phyloP scores from a whole-genome alignment of 1,140 invertebrate species.

The Drosophila sulfurigaster region DNA sequence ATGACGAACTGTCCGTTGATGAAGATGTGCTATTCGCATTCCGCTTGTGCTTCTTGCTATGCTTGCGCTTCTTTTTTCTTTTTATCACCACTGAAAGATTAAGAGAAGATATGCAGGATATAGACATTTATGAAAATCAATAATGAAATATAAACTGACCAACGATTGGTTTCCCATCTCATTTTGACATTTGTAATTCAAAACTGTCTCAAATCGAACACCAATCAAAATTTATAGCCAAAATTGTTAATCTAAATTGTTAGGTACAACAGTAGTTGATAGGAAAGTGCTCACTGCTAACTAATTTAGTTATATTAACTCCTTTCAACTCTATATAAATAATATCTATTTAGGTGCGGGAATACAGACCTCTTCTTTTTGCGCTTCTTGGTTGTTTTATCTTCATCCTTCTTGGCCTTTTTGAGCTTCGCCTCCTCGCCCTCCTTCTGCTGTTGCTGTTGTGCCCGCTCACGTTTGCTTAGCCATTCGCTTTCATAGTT shows the following conservation, averaged over 20 bases:
- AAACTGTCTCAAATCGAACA: neutral
- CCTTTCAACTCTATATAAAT: no score
- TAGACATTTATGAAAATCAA: neutral
- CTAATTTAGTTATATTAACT: no score
- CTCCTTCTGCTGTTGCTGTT: slow-evolving; percentile 86
- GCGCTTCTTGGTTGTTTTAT: slow-evolving; percentile 76
- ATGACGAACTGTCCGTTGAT: slow-evolving; percentile 71
- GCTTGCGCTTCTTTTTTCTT: slow-evolving; percentile 88
- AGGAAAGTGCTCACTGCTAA: no score
- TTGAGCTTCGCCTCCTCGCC: slow-evolving; percentile 84
- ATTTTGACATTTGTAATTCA: neutral
- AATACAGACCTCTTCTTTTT: slow-evolving; percentile 74
- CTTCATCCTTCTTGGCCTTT: slow-evolving; percentile 83
- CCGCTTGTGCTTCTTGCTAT: slow-evolving; percentile 87
- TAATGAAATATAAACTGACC: neutral
- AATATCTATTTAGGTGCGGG: no score
- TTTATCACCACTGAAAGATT: slow-evolving; percentile 62
- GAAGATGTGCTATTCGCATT: slow-evolving; percentile 81
- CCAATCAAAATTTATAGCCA: neutral
- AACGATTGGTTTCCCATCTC: neutral
- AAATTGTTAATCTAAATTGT: no score
- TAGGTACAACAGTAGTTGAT: no score
- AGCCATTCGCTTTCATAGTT: slow-evolving; percentile 94
- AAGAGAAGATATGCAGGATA: neutral
- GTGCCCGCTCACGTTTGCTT: slow-evolving; percentile 91